Conservation (phyloP, 2,113 vertebrate species). For the Corythornis cristatus region DNA sequence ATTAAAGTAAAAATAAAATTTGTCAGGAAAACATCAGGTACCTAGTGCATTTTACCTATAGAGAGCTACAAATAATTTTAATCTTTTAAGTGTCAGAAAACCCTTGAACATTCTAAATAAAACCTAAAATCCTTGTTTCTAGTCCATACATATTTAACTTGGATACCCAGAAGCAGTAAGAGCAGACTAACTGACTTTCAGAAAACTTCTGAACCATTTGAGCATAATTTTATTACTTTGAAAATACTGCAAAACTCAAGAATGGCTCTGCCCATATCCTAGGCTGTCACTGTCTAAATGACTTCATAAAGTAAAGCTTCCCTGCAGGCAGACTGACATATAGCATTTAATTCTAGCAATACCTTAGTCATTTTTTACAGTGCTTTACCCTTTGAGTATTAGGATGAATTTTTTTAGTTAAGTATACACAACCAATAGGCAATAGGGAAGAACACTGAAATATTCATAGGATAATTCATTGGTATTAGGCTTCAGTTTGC, state of each 20-base stretch:
- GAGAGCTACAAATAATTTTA: constrained; percentile 10
- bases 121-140: neutral
- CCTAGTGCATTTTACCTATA: neutral
- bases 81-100: constrained; percentile 9
- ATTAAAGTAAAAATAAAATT: neutral
- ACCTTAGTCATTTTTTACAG: constrained; percentile 16
- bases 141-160: neutral
- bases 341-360: neutral
- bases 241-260: constrained; percentile 16
- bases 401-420: neutral
- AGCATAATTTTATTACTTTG: constrained; percentile 28
- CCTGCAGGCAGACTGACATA: neutral
- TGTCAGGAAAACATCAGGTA: neutral
- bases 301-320: constrained; percentile 17
- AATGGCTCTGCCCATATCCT: constrained; percentile 1
- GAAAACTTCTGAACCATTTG: neutral
- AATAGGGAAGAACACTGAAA: neutral
- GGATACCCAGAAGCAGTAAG: neutral
- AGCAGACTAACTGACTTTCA: neutral
- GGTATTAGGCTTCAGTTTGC: neutral
- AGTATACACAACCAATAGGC: neutral
- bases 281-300: constrained; percentile 18
- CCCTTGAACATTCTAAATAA: constrained; percentile 1
- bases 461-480: neutral
- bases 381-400: neutral